Percentiles rank a stretch among this genome's conserved stretches.
Evolutionary conservation across 2,888 invertebrate genomes (phyloP).

Genomic region (Ditula angustiorana): DNA sequence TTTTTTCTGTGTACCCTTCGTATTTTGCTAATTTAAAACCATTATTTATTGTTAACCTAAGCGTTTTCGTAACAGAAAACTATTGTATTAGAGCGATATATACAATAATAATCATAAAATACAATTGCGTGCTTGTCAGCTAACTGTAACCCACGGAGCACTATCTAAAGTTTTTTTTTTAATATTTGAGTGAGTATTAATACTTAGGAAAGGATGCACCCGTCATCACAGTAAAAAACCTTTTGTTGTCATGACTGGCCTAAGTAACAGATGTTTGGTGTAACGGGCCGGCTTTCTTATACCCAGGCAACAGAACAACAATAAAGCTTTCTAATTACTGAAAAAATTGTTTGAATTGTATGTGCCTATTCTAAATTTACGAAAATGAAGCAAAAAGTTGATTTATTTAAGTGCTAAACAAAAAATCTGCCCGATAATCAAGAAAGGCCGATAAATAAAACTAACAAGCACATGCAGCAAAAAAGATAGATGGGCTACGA

Average conservation of each 20-base stretch:
- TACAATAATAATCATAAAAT: too few relatives aligned
- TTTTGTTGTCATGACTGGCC: slow-evolving; percentile 57
- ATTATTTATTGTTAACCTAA: too few relatives aligned
- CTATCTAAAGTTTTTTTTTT: slow-evolving; percentile 3
- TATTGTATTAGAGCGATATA: too few relatives aligned
- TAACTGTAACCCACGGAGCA: slow-evolving; percentile 49
- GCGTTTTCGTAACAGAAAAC: too few relatives aligned
- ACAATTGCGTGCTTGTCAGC: too few relatives aligned
- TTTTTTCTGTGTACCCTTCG: too few relatives aligned
- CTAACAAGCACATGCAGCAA: slow-evolving; percentile 25
- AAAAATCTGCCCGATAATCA: neutral
- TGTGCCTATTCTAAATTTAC: too few relatives aligned
- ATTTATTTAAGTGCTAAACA: neutral
- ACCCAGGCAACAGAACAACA: too few relatives aligned
- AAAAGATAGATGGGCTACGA: slow-evolving; percentile 32
- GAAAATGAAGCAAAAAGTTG: too few relatives aligned
- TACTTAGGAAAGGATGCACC: slow-evolving; percentile 57
- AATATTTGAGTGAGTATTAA: slow-evolving; percentile 40
- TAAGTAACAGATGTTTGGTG: slow-evolving; percentile 59
- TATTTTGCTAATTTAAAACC: too few relatives aligned
- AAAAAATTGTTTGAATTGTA: too few relatives aligned
- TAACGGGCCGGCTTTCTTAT: slow-evolving; percentile 51
- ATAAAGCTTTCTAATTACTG: too few relatives aligned
- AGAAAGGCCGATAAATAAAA: slow-evolving; percentile 26
- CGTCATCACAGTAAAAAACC: slow-evolving; percentile 56